Evolutionary conservation across 1,140 invertebrate species (phyloP).

Genomic region (Anadara kagoshimensis): DNA sequence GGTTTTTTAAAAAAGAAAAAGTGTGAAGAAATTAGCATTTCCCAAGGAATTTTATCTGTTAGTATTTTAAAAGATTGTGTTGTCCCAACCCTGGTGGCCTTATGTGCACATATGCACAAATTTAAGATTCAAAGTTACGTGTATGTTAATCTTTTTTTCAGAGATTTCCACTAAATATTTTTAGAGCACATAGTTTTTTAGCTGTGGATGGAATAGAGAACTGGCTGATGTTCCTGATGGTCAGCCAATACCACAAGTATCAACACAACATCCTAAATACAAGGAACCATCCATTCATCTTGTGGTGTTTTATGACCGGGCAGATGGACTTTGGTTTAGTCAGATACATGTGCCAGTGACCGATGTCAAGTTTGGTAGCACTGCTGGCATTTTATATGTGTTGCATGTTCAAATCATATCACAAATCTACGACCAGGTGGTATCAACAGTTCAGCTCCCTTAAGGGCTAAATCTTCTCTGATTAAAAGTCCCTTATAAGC

Average conservation of each 20-base stretch:
- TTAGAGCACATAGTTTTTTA: constrained; percentile 26
- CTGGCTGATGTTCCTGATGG: constrained; percentile 19
- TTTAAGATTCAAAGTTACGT: too few relatives aligned
- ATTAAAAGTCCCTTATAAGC: too few relatives aligned
- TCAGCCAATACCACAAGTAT: constrained; percentile 10
- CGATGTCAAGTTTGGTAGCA: constrained; percentile 38
- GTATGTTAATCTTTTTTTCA: constrained; percentile 1
- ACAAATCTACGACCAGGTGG: too few relatives aligned
- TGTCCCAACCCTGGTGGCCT: too few relatives aligned
- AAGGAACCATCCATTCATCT: constrained; percentile 54
- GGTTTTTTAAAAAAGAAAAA: too few relatives aligned
- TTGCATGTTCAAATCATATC: neutral
- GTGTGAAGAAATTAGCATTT: too few relatives aligned
- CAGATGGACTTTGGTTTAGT: constrained; percentile 53
- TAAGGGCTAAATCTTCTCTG: too few relatives aligned
- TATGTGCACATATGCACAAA: too few relatives aligned
- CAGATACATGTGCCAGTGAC: constrained; percentile 33
- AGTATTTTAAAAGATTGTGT: too few relatives aligned
- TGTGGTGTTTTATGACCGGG: constrained; percentile 58
- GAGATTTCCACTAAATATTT: constrained; percentile 15
- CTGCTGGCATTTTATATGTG: constrained; percentile 47
- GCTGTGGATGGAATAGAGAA: constrained; percentile 33
- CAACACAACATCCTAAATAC: constrained; percentile 40
- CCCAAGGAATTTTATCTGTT: too few relatives aligned
- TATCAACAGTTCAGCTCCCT: too few relatives aligned